These are phyloP conservation scores for Brenthis hecate DNA, from an alignment of 2,888 invertebrate genomes.

Conservation along the genomic window DNA sequence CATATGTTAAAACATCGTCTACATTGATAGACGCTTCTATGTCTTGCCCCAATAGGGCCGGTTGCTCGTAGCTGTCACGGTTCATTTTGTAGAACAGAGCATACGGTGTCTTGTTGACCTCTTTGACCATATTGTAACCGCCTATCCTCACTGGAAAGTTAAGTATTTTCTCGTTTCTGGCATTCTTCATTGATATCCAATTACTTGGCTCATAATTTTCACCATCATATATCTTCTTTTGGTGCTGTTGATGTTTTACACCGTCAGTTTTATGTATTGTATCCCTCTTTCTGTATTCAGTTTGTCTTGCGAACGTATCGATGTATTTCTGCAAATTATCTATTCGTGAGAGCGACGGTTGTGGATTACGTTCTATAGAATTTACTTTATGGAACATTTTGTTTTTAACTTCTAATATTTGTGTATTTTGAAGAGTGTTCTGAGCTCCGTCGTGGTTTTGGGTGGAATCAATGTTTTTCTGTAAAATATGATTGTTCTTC, in stretches of 20 bases:
- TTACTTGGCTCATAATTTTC: slow-evolving; percentile 42
- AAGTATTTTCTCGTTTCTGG: no score
- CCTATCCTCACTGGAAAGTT: slow-evolving; percentile 43
- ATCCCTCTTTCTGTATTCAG: slow-evolving; percentile 36
- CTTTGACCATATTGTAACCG: slow-evolving; percentile 45
- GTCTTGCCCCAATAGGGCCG: slow-evolving; percentile 10
- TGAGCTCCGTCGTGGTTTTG: slow-evolving; percentile 2
- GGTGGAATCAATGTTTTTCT: not conserved
- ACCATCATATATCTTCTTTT: slow-evolving; percentile 31
- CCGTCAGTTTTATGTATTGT: slow-evolving; percentile 12
- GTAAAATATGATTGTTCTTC: not conserved
- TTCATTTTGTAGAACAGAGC: slow-evolving; percentile 63
- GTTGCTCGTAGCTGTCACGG: slow-evolving; percentile 46
- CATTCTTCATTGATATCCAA: slow-evolving; percentile 36
- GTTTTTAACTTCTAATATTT: slow-evolving; percentile 25
- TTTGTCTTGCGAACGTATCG: slow-evolving; percentile 20
- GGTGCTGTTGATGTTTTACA: not conserved
- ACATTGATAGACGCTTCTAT: slow-evolving; percentile 22
- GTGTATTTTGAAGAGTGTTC: slow-evolving; percentile 23
- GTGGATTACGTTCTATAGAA: slow-evolving; percentile 9
- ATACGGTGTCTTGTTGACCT: slow-evolving; percentile 51
- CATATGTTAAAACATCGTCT: not conserved
- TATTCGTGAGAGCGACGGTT: not conserved
- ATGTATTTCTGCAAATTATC: slow-evolving; percentile 8
- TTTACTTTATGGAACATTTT: slow-evolving; percentile 34